Base-by-base conservation (phyloP, 2,797 vertebrate genomes). In the Ara ararauna region DNA sequence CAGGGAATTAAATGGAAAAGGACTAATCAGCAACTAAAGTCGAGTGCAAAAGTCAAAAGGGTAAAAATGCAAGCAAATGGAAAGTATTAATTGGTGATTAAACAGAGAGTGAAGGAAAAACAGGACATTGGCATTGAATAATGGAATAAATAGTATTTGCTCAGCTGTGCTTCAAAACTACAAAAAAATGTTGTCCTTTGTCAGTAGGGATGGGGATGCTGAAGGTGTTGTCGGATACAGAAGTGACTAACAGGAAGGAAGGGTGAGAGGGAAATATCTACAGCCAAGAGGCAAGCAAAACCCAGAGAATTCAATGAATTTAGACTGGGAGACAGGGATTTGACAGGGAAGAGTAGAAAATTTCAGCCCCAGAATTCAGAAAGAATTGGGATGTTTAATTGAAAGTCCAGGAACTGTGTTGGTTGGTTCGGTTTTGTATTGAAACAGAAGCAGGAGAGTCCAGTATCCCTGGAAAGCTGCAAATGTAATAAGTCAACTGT, bases 41-140 rank as follows among this genome's bases (percentile, higher is more conserved):
- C 1, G 3, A 83, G 27, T 64, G 30, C 76, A 77, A 62, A 96
- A 93, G 83, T 90, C 93, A 86, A 88, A 94, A 92, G 77, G 70
- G 34, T 65, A 86, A 88, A 92, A 90, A 78, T 66, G 29, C 86
- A 90, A 84, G 40, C 70, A 88, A 95, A 90, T 72, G 80, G 90
- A 86, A 96, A 92, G 61, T 91, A 75, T 84, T 92, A 75, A 45
- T 84, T 81, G 19, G 9, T 65, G 20, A 74, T 93, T 94, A 89
- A 93, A 83, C 42, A 84, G 34, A 64, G 60, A 71, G 22, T 45
- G 54, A 83, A 83, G 40, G n/a, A 54, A 83, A 91, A 83, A 4
- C 14, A 74, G 38, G 50, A 65, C 32, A 40, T 13, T 84, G 50
- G n/a, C 81, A 67, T 48, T 34, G 40, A 45, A 23, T 77, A 88